phyloP scores from a whole-genome alignment of 1,140 invertebrate genomes.

The Drosophila teissieri region DNA sequence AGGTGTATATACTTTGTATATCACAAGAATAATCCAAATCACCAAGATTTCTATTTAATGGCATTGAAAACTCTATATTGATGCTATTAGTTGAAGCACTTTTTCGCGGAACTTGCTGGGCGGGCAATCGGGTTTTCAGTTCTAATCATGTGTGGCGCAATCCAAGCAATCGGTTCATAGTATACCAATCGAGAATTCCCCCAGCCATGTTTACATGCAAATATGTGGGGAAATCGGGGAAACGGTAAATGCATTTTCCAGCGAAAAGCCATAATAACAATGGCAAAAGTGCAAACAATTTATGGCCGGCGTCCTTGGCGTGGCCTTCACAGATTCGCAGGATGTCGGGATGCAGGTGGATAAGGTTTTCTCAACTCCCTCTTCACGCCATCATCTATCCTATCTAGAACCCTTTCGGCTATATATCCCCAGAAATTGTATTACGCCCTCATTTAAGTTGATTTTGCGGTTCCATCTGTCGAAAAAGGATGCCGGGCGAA shows the following conservation, averaged over 20 bases:
- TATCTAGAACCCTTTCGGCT: slow-evolving; percentile 1
- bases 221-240: neutral
- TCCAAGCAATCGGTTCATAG: slow-evolving; percentile 1
- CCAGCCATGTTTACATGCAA: neutral
- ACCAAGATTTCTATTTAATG: no score
- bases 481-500: slow-evolving; percentile 10
- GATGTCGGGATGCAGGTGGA: slow-evolving; percentile 1
- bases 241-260: slow-evolving; percentile 23
- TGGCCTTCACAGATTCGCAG: slow-evolving; percentile 7
- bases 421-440: slow-evolving; percentile 6
- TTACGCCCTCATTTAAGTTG: slow-evolving; percentile 25
- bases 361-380: neutral
- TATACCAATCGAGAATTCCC: slow-evolving; percentile 11
- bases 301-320: neutral
- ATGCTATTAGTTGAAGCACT: neutral
- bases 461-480: slow-evolving; percentile 36
- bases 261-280: slow-evolving; percentile 23
- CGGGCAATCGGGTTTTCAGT: neutral
- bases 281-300: slow-evolving; percentile 14
- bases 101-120: neutral
- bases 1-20: no score
- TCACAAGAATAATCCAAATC: no score
- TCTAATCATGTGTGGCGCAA: neutral
- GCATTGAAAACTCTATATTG: no score
- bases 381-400: slow-evolving; percentile 2